Evolutionary conservation across 2,113 vertebrate species (phyloP), one percentile per base, ranked within the genome.

Genomic region (Callipepla squamata): DNA sequence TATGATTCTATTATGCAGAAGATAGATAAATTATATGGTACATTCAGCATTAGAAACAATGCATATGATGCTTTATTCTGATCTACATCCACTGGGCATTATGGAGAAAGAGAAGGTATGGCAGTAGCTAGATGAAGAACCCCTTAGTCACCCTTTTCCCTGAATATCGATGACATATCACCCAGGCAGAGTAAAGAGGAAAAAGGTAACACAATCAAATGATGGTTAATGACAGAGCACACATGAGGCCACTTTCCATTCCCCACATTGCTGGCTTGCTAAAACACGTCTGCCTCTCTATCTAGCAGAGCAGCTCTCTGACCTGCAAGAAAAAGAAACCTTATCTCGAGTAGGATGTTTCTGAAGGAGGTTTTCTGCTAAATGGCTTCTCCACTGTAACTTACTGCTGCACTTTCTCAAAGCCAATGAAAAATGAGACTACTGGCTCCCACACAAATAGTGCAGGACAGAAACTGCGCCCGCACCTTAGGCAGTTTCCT

Each of bases 261-360:
- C 68, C 63, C 42, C 58, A 65, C 74, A 70, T 85, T 87, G 82
- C 76, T 93, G 77, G 34, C 85, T 93, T 75, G 85, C 72, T 81
- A 94, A 89, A 91, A 48, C 47, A 85, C 1, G 0, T 6, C 85
- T 73, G 59, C 25, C 42, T 70, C 57, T 85, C 79, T 89, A 40
- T 42, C 70, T 75, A 82, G 80, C 53, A 78, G 16, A 82, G 63
- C 3, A 82, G n/a, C 15, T 87, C 55, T 67, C n/a, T 61, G 63
- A 88, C 61, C 86, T 80, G 81, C 36, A 91, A 85, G 58, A 94
- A 89, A 85, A 5, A 94, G 86, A 88, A 95, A 93, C 76, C 76
- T 21, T 22, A 94, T 74, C 92, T 85, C 89, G 76, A 78, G 70
- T 13, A 78, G 48, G 36, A 26, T 2, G 6, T 53, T 73, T 47